A percentile compares a stretch with the other conserved stretches of the same genome.
Evolutionary conservation across 2,113 vertebrate species (phyloP).

Genomic region (Tylochromis polylepis): DNA sequence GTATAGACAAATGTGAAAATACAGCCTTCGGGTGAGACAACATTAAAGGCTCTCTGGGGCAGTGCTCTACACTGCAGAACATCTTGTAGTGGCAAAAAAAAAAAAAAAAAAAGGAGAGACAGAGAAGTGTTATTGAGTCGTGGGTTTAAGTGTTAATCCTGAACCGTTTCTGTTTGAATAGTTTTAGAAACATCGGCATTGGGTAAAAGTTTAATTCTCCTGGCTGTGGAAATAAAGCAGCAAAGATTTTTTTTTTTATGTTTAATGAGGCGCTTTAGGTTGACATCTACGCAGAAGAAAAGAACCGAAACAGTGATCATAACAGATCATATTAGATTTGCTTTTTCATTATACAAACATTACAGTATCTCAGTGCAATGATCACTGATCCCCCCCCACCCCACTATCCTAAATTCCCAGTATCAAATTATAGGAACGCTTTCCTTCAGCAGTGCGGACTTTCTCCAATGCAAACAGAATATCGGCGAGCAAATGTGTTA

Average conservation of each 20-base stretch:
- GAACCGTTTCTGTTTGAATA: background rate
- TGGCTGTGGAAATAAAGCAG: background rate
- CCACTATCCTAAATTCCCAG: background rate
- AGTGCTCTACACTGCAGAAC: constrained; percentile 13
- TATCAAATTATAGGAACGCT: background rate
- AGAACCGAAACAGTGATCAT: background rate
- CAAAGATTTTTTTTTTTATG: background rate
- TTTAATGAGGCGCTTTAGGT: background rate
- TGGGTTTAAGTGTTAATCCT: background rate
- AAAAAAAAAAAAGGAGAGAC: background rate
- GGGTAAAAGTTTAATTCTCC: background rate
- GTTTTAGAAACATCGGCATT: background rate
- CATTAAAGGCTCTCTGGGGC: constrained; percentile 40
- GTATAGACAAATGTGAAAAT: constrained; percentile 61
- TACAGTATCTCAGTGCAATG: background rate
- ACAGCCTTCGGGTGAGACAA: constrained; percentile 49
- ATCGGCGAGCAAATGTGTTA: constrained; percentile 23
- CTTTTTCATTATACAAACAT: background rate
- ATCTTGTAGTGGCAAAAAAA: background rate
- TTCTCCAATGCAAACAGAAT: constrained; percentile 15
- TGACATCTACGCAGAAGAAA: background rate
- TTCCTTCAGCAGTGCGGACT: background rate
- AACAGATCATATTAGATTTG: background rate
- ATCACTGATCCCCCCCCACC: background rate
- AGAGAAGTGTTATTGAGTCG: background rate